Evolutionary conservation across 2,888 invertebrate genomes (phyloP).

Genomic region (Acanthoscelides obtectus): DNA sequence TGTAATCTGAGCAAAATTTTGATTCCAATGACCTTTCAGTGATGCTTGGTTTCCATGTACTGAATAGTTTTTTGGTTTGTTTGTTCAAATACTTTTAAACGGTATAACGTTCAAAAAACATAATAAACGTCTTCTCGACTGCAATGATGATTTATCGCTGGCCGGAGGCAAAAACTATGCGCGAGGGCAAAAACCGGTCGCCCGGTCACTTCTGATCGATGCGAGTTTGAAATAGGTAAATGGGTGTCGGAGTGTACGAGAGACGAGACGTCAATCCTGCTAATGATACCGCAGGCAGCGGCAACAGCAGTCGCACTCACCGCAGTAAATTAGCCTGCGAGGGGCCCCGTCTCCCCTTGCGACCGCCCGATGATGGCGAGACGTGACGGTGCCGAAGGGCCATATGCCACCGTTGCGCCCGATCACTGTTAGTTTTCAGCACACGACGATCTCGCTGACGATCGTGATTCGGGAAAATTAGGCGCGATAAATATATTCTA

Average conservation of each 20-base stretch:
- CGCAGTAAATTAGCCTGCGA: constrained; percentile 47
- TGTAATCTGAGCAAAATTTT: too few relatives aligned
- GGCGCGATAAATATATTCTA: too few relatives aligned
- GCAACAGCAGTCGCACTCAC: background rate
- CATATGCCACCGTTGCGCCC: background rate
- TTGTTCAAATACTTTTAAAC: too few relatives aligned
- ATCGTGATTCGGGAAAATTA: constrained; percentile 13
- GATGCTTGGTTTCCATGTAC: too few relatives aligned
- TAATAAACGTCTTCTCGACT: too few relatives aligned
- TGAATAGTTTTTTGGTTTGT: too few relatives aligned
- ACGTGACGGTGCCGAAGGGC: background rate
- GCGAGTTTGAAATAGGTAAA: constrained; percentile 35
- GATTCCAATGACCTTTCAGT: too few relatives aligned
- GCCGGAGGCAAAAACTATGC: background rate
- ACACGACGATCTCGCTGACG: constrained; percentile 2
- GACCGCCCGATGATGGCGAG: background rate
- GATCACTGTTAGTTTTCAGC: background rate
- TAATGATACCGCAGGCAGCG: constrained; percentile 48
- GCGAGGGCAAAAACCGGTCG: constrained; percentile 4
- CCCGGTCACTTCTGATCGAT: background rate
- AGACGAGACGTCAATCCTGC: constrained; percentile 50
- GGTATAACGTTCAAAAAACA: too few relatives aligned
- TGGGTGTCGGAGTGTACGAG: constrained; percentile 33
- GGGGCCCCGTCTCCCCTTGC: constrained; percentile 14
- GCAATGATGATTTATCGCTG: too few relatives aligned